Conservation (phyloP, 2,113 vertebrate species). For the Chloroceryle aenea region DNA sequence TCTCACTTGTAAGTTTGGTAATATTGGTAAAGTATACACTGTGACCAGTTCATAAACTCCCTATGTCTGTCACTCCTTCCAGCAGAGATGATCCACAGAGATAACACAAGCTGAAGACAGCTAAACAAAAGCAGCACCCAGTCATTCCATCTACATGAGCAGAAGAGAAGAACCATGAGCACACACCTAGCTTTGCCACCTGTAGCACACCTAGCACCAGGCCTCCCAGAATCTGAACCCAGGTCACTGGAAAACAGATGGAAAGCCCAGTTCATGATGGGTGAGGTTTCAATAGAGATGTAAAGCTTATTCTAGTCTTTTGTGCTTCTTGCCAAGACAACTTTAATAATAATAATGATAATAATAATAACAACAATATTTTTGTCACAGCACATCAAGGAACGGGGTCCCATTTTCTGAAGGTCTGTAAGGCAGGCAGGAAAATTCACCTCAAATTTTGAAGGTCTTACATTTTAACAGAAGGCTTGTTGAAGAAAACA, state of each 20-base stretch:
- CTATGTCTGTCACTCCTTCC: background rate
- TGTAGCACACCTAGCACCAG: accelerated
- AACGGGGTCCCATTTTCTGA: background rate
- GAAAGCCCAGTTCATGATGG: background rate
- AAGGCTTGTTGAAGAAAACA: background rate
- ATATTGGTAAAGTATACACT: background rate
- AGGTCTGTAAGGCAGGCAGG: background rate
- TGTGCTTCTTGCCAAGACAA: background rate
- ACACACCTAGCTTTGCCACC: background rate
- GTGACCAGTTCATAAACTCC: background rate
- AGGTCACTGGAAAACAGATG: background rate
- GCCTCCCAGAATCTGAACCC: background rate
- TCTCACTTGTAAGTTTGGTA: background rate
- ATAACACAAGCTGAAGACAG: background rate
- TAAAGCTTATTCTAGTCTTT: background rate
- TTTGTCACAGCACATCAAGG: background rate
- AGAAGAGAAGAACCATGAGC: background rate
- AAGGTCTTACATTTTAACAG: background rate
- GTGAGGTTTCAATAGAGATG: background rate
- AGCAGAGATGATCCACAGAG: background rate
- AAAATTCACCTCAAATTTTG: background rate
- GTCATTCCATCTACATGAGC: background rate
- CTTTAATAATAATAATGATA: accelerated
- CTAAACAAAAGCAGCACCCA: background rate
- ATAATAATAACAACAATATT: background rate